phyloP scores from a whole-genome alignment of 1,140 invertebrate genomes.

The Caligus rogercresseyi region DNA sequence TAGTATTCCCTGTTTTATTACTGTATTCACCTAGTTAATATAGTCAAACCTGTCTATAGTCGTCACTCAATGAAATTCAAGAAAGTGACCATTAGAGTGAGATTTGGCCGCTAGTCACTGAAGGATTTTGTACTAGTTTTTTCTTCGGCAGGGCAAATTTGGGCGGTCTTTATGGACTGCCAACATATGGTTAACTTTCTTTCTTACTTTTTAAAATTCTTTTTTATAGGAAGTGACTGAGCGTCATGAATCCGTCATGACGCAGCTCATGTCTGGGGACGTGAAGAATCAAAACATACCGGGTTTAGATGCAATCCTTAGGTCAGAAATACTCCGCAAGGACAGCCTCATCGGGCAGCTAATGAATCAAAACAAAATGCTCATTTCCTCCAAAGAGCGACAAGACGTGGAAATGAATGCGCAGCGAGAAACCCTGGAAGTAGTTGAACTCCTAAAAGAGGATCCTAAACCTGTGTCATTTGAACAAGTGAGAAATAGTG shows the following conservation, averaged over 20 bases:
- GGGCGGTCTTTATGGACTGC: too few species aligned
- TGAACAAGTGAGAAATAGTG: too few species aligned
- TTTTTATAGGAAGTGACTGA: slow-evolving; percentile 9
- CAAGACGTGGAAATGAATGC: slow-evolving; percentile 78
- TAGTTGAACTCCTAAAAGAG: not conserved
- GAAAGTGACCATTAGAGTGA: too few species aligned
- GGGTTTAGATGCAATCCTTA: slow-evolving; percentile 33
- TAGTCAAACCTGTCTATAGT: too few species aligned
- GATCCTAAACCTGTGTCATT: too few species aligned
- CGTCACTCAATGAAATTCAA: too few species aligned
- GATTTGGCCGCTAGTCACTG: too few species aligned
- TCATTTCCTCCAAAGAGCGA: slow-evolving; percentile 61
- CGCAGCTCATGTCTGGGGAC: slow-evolving; percentile 16
- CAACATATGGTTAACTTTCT: too few species aligned
- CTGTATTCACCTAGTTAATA: too few species aligned
- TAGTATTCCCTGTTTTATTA: too few species aligned
- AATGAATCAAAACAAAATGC: slow-evolving; percentile 71
- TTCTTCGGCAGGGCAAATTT: too few species aligned
- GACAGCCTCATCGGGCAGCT: slow-evolving; percentile 67
- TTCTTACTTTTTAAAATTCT: not conserved
- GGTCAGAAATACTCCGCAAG: slow-evolving; percentile 53
- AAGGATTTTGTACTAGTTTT: too few species aligned
- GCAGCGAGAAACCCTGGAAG: slow-evolving; percentile 53
- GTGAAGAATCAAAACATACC: slow-evolving; percentile 17
- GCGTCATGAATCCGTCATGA: slow-evolving; percentile 15